Evolutionary conservation across 1,140 invertebrate species (phyloP).

Genomic region (Zaprionus ornatus): DNA sequence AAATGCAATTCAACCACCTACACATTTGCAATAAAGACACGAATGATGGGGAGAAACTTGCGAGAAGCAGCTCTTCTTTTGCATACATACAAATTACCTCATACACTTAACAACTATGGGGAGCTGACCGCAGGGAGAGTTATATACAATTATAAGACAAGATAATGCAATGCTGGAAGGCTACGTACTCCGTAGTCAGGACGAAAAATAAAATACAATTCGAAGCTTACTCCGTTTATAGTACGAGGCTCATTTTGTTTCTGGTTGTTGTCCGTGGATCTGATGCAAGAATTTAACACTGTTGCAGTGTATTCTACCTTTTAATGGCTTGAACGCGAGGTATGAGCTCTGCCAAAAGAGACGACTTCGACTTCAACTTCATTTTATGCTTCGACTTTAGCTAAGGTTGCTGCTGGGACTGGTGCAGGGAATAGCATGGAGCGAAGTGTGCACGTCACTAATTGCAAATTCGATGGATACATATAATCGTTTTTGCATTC

Average conservation of each 20-base stretch:
- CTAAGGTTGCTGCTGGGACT: slow-evolving; percentile 14
- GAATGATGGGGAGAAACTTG: neutral
- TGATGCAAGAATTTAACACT: neutral
- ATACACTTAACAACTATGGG: neutral
- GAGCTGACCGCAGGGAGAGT: neutral
- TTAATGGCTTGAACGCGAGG: neutral
- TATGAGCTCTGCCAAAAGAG: neutral
- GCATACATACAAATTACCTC: neutral
- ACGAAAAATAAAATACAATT: neutral
- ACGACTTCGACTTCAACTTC: slow-evolving; percentile 23
- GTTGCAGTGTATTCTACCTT: neutral
- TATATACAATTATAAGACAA: neutral
- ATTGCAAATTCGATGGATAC: slow-evolving; percentile 84
- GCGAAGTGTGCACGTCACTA: slow-evolving; percentile 80
- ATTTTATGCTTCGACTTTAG: neutral
- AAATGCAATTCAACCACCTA: neutral
- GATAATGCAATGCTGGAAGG: neutral
- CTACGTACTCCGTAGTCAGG: neutral
- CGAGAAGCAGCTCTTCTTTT: neutral
- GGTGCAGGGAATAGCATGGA: slow-evolving; percentile 42
- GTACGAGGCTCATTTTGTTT: neutral
- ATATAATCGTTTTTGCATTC: slow-evolving; percentile 84
- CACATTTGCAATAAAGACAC: neutral
- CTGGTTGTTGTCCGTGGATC: neutral
- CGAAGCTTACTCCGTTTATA: neutral